Conservation (phyloP, 1,140 invertebrate genomes). For the Coptotermes formosanus region DNA sequence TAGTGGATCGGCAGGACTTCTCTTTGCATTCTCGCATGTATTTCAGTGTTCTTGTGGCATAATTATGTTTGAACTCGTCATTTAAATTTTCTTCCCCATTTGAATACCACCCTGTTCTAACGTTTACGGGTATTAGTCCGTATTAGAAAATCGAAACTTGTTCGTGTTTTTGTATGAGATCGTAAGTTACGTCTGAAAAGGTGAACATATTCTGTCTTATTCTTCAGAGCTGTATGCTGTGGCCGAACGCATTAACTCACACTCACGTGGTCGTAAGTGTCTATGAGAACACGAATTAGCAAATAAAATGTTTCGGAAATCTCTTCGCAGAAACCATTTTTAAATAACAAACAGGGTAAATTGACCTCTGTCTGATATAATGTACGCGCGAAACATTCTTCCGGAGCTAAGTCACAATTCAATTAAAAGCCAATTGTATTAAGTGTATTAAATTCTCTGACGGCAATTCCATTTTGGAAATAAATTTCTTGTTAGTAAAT, state of each 20-base stretch:
- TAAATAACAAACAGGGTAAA: not conserved
- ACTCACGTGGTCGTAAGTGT: not conserved
- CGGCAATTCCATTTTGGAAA: no score
- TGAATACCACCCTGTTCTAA: no score
- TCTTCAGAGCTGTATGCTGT: not conserved
- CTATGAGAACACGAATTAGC: not conserved
- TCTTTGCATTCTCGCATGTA: no score
- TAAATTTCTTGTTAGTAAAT: no score
- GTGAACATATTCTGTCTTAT: not conserved
- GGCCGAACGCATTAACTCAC: not conserved
- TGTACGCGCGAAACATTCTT: not conserved
- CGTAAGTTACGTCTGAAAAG: not conserved
- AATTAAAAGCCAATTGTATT: not conserved
- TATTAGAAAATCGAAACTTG: no score
- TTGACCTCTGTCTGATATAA: not conserved
- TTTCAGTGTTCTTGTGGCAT: no score
- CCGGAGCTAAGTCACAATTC: not conserved
- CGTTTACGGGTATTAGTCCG: no score
- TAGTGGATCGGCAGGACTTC: no score
- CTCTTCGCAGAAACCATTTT: not conserved
- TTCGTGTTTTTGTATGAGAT: no score
- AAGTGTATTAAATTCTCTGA: not conserved
- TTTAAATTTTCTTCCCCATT: no score
- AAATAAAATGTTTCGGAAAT: constrained; percentile 11
- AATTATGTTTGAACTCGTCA: no score